phyloP scores from a whole-genome alignment of 2,113 vertebrate genomes.

The Chiloscyllium plagiosum region DNA sequence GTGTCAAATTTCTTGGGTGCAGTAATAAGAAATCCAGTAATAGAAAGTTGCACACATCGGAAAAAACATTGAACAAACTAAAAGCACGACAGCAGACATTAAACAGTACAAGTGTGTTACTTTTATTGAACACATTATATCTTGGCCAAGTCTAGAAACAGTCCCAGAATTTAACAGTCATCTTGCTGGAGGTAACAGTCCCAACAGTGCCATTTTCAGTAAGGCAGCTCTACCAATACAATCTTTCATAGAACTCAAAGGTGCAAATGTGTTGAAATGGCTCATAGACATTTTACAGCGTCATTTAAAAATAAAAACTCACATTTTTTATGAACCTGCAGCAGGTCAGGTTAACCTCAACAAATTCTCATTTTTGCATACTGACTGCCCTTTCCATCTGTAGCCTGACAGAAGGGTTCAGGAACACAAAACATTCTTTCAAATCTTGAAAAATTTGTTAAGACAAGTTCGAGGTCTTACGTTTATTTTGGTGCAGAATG shows the following conservation, averaged over 20 bases:
- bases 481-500: background rate
- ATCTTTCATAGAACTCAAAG: conserved; percentile 35
- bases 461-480: background rate
- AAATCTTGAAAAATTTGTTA: background rate
- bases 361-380: background rate
- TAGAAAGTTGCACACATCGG: background rate
- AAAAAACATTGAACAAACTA: background rate
- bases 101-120: conserved; percentile 37
- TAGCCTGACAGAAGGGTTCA: background rate
- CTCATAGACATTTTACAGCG: conserved; percentile 36
- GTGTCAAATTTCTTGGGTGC: background rate
- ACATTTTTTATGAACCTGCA: conserved; percentile 9
- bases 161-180: conserved; percentile 38
- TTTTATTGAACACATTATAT: conserved; percentile 36
- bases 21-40: background rate
- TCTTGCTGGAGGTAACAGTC: conserved; percentile 37
- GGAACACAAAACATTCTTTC: background rate
- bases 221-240: conserved; percentile 37
- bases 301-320: conserved; percentile 25
- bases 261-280: conserved; percentile 36
- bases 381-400: background rate
- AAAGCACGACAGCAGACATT: conserved; percentile 2
- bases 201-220: conserved; percentile 34
- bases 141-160: conserved; percentile 38
- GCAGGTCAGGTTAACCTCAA: conserved; percentile 18